These are phyloP conservation scores for Corella eumyota DNA, from an alignment of 23 tunicate genomes.

Conservation along the genomic window DNA sequence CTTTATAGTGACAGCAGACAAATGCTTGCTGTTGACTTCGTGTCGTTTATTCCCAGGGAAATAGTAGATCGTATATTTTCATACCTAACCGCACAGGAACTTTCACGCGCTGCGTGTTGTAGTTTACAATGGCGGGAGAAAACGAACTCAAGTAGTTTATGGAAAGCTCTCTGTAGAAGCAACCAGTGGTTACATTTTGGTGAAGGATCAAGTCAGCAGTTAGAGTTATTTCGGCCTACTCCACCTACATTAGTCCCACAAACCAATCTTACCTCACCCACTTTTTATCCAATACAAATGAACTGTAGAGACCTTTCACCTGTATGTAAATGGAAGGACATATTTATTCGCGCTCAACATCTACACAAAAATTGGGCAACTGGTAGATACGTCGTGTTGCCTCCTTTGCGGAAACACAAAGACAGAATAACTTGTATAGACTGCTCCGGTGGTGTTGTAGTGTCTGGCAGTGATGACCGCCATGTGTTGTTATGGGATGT, in stretches of 20 bases:
- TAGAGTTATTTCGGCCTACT: slow-evolving; percentile 46
- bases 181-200: slow-evolving; percentile 82
- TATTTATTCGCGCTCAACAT: slow-evolving; percentile 76
- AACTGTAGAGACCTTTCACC: slow-evolving; percentile 64
- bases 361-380: slow-evolving; percentile 69
- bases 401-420: slow-evolving; percentile 71
- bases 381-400: slow-evolving; percentile 76
- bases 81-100: slow-evolving; percentile 60
- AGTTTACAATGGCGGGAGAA: slow-evolving; percentile 79
- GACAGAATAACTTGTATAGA: slow-evolving; percentile 64
- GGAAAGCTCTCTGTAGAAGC: slow-evolving; percentile 67
- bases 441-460: slow-evolving; percentile 56
- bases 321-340: slow-evolving; percentile 85
- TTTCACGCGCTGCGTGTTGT: slow-evolving; percentile 52
- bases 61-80: slow-evolving; percentile 79
- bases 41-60: slow-evolving; percentile 79
- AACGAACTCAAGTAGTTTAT: slow-evolving; percentile 57
- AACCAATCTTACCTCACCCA: slow-evolving; percentile 65
- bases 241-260: slow-evolving; percentile 47
- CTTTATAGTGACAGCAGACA: slow-evolving; percentile 58
- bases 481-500: slow-evolving; percentile 64
- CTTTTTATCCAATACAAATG: slow-evolving; percentile 46
- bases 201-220: slow-evolving; percentile 37
- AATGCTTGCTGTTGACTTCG: slow-evolving; percentile 86
- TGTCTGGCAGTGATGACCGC: slow-evolving; percentile 81